Evolutionary conservation across 2,888 invertebrate species (phyloP), one percentile per base, ranked within the genome.

Genomic region (Hipparchia sbordonii): DNA sequence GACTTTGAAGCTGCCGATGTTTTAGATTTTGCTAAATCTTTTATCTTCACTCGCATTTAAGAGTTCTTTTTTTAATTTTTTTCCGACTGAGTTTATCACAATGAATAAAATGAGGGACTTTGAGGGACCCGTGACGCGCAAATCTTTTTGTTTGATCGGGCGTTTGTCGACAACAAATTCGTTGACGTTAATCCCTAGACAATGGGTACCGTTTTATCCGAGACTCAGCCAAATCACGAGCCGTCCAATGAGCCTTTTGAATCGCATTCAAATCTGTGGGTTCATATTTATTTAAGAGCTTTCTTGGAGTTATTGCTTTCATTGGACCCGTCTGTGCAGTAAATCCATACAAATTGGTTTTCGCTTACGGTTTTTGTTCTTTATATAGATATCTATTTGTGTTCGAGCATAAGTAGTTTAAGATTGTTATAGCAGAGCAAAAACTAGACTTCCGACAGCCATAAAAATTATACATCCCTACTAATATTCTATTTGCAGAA

Each of bases 161-260:
- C 92, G 89, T 91, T 89, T 90, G 92, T 91, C 90, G 91, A 90
- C 91, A 90, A 91, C 89, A 89, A 91, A 88, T 92, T 90, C 88
- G 90, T 91, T 91, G 93, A 93, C 93, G 89, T 85, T 93, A 93
- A 93, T 93, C 93, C 92, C 84, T 80, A 87, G 87, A 93, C 92
- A 93, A 93, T 93, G 84, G 84, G 89, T 79, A 84, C 84, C 83
- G 87, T 88, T 91, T 89, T 87, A 91, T 90, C 85, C 85, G 78
- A 82, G 84, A 82, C 81, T 80, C 80, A 78, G 80, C 82, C 82
- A 83, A 87, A 86, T 86, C 85, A 86, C 84, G 77, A 82, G 78
- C 79, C 81, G 81, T 82, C 85, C 84, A 84, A 86, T 85, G 85
- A 86, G 84, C 86, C 85, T 85, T 86, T 87, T 83, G 84, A 86